These are phyloP conservation scores for Hiodon alosoides DNA, from an alignment of 2,113 vertebrate species.

Conservation along the genomic window DNA sequence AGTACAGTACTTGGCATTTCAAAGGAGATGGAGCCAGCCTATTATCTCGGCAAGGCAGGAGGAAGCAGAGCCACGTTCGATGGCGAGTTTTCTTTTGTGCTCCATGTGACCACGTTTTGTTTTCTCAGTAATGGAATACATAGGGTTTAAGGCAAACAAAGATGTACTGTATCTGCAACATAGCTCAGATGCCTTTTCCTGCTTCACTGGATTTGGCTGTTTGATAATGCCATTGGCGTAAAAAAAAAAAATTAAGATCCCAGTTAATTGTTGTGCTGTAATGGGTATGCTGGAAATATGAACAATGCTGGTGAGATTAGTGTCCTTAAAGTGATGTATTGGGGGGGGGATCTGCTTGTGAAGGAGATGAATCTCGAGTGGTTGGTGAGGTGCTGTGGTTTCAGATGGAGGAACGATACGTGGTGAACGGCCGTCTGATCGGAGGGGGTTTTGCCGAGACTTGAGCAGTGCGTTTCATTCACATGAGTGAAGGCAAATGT, in stretches of 20 bases:
- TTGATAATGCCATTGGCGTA: background rate
- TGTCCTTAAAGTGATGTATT: conserved; percentile 44
- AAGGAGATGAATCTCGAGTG: conserved; percentile 52
- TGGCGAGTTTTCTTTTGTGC: conserved; percentile 7
- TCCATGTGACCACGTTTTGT: too few species aligned
- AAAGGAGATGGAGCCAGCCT: background rate
- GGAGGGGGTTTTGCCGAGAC: conserved; percentile 49
- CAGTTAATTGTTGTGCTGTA: background rate
- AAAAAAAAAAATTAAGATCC: background rate
- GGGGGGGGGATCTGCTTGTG: conserved; percentile 48
- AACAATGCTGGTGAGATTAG: background rate
- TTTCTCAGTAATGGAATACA: background rate
- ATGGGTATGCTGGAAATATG: background rate
- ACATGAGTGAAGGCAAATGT: conserved; percentile 39
- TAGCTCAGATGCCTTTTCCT: background rate
- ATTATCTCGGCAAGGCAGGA: background rate
- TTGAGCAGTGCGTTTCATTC: conserved; percentile 54
- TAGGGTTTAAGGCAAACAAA: background rate
- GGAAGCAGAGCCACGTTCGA: background rate
- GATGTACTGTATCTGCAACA: background rate
- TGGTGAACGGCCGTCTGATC: conserved; percentile 59
- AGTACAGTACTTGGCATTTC: background rate
- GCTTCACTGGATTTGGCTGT: background rate
- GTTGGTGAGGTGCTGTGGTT: conserved; percentile 50
- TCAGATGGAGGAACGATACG: conserved; percentile 37